These are phyloP conservation scores for Trichechus manatus DNA, from an alignment of 2,113 vertebrate species.

Conservation along the genomic window DNA sequence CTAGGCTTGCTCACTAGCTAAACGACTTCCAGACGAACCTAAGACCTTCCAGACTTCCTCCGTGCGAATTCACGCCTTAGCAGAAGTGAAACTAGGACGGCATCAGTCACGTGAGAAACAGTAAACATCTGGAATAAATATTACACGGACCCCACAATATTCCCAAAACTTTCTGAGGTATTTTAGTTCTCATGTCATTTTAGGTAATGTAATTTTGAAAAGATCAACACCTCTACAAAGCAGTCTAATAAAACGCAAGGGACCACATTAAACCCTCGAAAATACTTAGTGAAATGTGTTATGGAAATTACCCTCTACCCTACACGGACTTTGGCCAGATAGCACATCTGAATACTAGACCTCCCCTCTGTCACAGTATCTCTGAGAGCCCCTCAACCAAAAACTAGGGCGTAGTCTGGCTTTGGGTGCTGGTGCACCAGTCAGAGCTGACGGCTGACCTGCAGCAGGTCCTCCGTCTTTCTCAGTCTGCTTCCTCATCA, in stretches of 20 bases:
- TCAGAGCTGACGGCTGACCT: neutral
- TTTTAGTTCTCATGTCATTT: neutral
- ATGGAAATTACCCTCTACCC: neutral
- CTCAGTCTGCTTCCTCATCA: neutral
- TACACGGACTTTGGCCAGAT: neutral
- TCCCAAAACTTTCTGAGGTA: neutral
- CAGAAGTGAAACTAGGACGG: neutral
- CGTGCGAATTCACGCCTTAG: neutral
- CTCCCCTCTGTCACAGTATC: too few species aligned
- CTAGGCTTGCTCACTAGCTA: too few species aligned
- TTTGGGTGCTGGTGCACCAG: too few species aligned
- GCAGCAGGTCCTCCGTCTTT: neutral
- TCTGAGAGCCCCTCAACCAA: too few species aligned
- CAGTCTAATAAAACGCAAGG: neutral
- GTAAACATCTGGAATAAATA: neutral
- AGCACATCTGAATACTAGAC: fast-evolving
- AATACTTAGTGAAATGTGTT: neutral
- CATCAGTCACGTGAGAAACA: neutral
- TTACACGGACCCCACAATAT: neutral
- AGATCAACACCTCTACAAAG: neutral
- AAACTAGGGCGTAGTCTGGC: too few species aligned
- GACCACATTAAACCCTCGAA: neutral
- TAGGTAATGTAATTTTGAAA: neutral
- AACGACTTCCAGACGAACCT: too few species aligned
- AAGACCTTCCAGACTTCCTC: neutral